Percentiles rank a stretch among this genome's conserved stretches.
phyloP scores from a whole-genome alignment of 1,140 invertebrate species.

The Apis mellifera region DNA sequence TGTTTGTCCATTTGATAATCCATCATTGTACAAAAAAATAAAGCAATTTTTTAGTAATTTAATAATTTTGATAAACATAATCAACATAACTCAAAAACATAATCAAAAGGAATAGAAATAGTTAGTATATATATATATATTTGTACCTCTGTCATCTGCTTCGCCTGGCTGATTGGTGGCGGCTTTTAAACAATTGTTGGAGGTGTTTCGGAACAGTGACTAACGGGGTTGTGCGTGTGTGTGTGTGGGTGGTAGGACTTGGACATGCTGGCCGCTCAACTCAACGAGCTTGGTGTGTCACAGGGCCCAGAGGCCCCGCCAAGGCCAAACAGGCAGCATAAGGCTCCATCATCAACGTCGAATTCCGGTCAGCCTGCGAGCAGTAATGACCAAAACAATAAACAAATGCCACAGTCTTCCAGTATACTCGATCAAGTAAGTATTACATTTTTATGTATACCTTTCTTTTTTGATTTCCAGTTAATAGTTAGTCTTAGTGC shows the following conservation, averaged over 20 bases:
- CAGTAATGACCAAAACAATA: slow-evolving; percentile 78
- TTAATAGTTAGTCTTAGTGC: too few relatives aligned
- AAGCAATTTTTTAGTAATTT: too few relatives aligned
- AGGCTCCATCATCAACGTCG: slow-evolving; percentile 71
- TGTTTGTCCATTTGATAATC: too few relatives aligned
- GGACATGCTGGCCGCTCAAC: slow-evolving; percentile 95
- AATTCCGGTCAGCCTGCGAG: slow-evolving; percentile 72
- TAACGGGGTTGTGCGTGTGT: slow-evolving; percentile 76
- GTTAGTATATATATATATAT: slow-evolving; percentile 15
- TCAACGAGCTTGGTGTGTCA: slow-evolving; percentile 93
- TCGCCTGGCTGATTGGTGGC: slow-evolving; percentile 56
- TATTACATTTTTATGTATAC: not conserved
- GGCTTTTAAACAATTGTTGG: slow-evolving; percentile 56
- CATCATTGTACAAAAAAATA: too few relatives aligned
- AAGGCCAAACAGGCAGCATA: slow-evolving; percentile 81
- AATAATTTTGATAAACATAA: too few relatives aligned
- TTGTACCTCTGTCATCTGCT: slow-evolving; percentile 38
- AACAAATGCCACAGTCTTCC: slow-evolving; percentile 77
- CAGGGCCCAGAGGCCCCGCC: slow-evolving; percentile 83
- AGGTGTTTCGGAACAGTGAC: slow-evolving; percentile 71
- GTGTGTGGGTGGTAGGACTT: slow-evolving; percentile 88
- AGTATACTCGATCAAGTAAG: slow-evolving; percentile 78
- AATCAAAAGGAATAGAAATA: not conserved
- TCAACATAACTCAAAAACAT: not conserved
- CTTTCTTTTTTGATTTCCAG: not conserved